phyloP scores from a whole-genome alignment of 2,113 vertebrate species.

The Etheostoma spectabile region DNA sequence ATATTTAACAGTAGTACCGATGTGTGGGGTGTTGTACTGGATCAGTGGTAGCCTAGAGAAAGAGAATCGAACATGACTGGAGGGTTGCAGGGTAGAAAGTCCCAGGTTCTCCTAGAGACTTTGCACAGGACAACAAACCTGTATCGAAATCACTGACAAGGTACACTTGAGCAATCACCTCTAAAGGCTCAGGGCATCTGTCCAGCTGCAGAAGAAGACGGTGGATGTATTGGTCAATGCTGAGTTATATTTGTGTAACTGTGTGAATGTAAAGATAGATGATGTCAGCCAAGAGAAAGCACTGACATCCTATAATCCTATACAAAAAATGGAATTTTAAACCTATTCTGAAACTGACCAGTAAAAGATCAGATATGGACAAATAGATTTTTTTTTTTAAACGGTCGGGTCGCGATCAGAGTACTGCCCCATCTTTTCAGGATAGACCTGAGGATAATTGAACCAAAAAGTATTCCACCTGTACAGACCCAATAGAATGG shows the following conservation, averaged over 20 bases:
- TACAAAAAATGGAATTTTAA: background rate
- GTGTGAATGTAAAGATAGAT: background rate
- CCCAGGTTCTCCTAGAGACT: slow-evolving; percentile 3
- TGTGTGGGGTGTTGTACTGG: background rate
- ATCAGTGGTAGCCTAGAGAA: slow-evolving; percentile 26
- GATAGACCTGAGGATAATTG: background rate
- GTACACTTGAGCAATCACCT: background rate
- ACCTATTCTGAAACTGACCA: background rate
- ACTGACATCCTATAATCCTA: background rate
- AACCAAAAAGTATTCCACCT: background rate
- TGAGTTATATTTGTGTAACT: background rate
- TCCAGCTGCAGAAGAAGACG: background rate
- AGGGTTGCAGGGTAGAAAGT: slow-evolving; percentile 5
- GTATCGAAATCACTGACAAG: background rate
- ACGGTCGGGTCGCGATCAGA: background rate
- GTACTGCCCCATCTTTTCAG: background rate
- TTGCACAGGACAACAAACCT: background rate
- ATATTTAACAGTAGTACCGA: slow-evolving; percentile 13
- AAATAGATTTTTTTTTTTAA: background rate
- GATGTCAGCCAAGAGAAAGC: background rate
- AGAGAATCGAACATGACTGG: slow-evolving; percentile 1
- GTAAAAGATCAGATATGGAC: background rate
- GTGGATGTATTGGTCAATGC: background rate
- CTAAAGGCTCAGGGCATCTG: background rate
- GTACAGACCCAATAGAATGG: background rate